These are phyloP conservation scores for Homalodisca vitripennis DNA, from an alignment of 1,140 invertebrate genomes.

Conservation along the genomic window DNA sequence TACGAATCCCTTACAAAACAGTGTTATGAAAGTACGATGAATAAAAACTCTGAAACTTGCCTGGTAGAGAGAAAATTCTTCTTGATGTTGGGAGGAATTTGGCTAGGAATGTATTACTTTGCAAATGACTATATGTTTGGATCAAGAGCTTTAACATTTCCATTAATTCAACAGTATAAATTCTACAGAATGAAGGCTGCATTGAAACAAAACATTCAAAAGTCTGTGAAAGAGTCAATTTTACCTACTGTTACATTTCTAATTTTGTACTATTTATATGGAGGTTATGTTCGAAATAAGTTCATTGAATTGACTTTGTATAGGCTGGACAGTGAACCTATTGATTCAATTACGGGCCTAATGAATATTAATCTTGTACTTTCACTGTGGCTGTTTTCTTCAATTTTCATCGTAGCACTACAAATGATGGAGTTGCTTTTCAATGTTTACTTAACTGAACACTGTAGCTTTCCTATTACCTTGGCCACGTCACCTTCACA, in stretches of 20 bases:
- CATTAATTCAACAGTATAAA: slow-evolving; percentile 65
- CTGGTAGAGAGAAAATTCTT: slow-evolving; percentile 58
- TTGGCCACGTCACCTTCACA: neutral
- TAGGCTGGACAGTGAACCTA: slow-evolving; percentile 53
- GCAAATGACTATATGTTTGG: slow-evolving; percentile 54
- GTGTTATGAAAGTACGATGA: slow-evolving; percentile 42
- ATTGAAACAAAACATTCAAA: slow-evolving; percentile 55
- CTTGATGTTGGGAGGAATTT: slow-evolving; percentile 63
- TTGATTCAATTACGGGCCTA: slow-evolving; percentile 54
- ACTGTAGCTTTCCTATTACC: slow-evolving; percentile 31
- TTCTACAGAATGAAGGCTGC: slow-evolving; percentile 60
- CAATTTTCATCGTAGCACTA: slow-evolving; percentile 64
- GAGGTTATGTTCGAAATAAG: slow-evolving; percentile 48
- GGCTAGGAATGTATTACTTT: slow-evolving; percentile 68
- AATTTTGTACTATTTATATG: slow-evolving; percentile 58
- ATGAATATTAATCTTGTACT: slow-evolving; percentile 56
- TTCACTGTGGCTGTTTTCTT: slow-evolving; percentile 64
- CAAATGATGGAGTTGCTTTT: slow-evolving; percentile 67
- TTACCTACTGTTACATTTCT: slow-evolving; percentile 61
- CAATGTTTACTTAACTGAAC: slow-evolving; percentile 53
- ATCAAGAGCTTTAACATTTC: slow-evolving; percentile 52
- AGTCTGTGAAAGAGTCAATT: slow-evolving; percentile 56
- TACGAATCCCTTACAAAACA: slow-evolving; percentile 50
- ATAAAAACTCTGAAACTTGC: slow-evolving; percentile 41
- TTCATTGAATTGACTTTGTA: slow-evolving; percentile 51